Conservation (phyloP, 2,113 vertebrate species). For the Caranx ignobilis region DNA sequence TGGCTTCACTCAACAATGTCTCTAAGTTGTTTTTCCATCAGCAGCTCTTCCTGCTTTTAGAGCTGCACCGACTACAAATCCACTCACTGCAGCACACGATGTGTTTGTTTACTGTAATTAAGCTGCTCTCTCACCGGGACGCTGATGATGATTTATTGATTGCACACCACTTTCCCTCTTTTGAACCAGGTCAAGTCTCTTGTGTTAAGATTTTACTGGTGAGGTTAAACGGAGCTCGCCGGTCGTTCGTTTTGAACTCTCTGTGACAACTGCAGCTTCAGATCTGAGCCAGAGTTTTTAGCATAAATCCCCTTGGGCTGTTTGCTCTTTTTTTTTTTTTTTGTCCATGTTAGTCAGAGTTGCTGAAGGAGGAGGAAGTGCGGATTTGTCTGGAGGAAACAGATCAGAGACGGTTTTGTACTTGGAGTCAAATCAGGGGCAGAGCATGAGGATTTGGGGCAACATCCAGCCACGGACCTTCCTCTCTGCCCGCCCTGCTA, state of each 20-base stretch:
- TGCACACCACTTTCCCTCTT: background rate
- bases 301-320: conserved; percentile 17
- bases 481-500: conserved; percentile 11
- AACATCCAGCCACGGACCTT: conserved; percentile 3
- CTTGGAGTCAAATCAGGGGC: conserved; percentile 46
- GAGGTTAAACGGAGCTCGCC: conserved; percentile 17
- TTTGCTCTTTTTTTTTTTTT: conserved; percentile 9
- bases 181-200: conserved; percentile 25
- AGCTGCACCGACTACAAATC: background rate
- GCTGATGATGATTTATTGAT: conserved; percentile 17
- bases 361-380: conserved; percentile 49
- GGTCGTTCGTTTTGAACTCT: background rate
- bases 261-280: conserved; percentile 1
- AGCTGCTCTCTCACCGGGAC: background rate
- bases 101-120: conserved; percentile 19
- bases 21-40: background rate
- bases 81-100: background rate
- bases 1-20: background rate
- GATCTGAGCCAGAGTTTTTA: conserved; percentile 34
- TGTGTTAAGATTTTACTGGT: conserved; percentile 6
- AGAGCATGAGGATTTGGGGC: conserved; percentile 42
- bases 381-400: conserved; percentile 58
- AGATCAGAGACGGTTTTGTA: conserved; percentile 46
- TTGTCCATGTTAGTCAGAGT: conserved; percentile 8
- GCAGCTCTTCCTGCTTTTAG: conserved; percentile 3